These are phyloP conservation scores for Alcedo quadribrachys DNA, from an alignment of 2,797 vertebrate genomes.

Conservation along the genomic window DNA sequence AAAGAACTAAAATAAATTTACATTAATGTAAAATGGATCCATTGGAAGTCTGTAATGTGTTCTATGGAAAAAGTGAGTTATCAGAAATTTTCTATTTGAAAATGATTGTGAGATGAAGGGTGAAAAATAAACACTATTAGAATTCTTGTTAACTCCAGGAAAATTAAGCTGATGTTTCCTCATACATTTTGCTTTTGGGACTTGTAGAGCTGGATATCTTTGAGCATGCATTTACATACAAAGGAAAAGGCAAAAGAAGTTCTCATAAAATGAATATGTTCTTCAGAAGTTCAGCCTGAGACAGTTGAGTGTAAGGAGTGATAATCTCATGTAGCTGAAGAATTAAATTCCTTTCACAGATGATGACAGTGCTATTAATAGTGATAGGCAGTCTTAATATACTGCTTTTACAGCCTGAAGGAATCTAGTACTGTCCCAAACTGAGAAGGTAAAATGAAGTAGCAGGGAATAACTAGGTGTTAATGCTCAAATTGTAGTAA, in stretches of 20 bases:
- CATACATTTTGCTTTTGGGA: neutral
- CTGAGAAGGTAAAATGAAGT: neutral
- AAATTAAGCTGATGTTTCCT: neutral
- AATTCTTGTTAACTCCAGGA: neutral
- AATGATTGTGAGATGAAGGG: neutral
- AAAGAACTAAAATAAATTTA: neutral
- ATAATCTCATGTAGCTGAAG: neutral
- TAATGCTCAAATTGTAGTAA: neutral
- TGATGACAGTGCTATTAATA: neutral
- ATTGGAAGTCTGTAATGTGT: neutral
- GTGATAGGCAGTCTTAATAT: neutral
- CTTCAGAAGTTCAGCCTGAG: neutral
- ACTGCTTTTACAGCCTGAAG: neutral
- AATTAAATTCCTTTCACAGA: neutral
- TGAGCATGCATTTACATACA: neutral
- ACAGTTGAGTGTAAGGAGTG: constrained; percentile 29
- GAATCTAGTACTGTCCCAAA: neutral
- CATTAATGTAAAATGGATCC: neutral
- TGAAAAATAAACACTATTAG: neutral
- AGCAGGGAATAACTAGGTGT: neutral
- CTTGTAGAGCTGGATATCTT: neutral
- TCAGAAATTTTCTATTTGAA: neutral
- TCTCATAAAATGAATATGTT: neutral
- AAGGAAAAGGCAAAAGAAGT: neutral
- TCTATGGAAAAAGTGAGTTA: neutral